Evolutionary conservation across 2,888 invertebrate species (phyloP).

Genomic region (Eledone cirrhosa): DNA sequence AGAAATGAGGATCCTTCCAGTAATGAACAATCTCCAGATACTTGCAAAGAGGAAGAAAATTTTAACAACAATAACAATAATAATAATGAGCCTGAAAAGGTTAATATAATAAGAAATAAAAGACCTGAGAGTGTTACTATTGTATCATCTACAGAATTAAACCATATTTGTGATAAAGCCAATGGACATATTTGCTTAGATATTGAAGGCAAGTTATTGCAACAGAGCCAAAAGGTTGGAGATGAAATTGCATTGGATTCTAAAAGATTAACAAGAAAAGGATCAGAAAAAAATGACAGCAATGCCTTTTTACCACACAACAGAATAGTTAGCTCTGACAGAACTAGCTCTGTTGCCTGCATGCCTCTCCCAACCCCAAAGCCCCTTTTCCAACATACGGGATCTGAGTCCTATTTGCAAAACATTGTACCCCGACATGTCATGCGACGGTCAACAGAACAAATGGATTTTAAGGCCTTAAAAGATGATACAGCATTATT

Average conservation of each 20-base stretch:
- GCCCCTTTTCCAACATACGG: conserved; percentile 42
- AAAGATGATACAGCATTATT: conserved; percentile 48
- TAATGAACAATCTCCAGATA: not conserved
- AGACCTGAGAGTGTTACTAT: not conserved
- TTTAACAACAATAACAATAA: conserved; percentile 16
- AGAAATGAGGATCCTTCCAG: conserved; percentile 11
- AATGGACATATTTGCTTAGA: conserved; percentile 35
- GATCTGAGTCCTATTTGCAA: conserved; percentile 46
- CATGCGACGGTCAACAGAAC: conserved; percentile 53
- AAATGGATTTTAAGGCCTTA: conserved; percentile 52
- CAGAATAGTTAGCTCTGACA: conserved; percentile 10
- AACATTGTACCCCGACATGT: conserved; percentile 39
- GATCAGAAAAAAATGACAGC: conserved; percentile 18
- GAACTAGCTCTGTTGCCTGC: conserved; percentile 14
- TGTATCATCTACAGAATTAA: not conserved
- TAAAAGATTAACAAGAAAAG: not conserved
- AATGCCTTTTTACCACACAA: conserved; percentile 17
- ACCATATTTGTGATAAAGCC: conserved; percentile 4
- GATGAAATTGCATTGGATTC: conserved; percentile 12
- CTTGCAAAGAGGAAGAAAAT: not conserved
- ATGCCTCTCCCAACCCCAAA: conserved; percentile 15
- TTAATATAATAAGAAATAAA: conserved; percentile 24
- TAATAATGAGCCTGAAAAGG: conserved; percentile 13
- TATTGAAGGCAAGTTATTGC: conserved; percentile 7
- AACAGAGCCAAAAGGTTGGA: not conserved